These are phyloP conservation scores for Phoronis australis DNA, from an alignment of 2,888 invertebrate genomes.

Conservation along the genomic window DNA sequence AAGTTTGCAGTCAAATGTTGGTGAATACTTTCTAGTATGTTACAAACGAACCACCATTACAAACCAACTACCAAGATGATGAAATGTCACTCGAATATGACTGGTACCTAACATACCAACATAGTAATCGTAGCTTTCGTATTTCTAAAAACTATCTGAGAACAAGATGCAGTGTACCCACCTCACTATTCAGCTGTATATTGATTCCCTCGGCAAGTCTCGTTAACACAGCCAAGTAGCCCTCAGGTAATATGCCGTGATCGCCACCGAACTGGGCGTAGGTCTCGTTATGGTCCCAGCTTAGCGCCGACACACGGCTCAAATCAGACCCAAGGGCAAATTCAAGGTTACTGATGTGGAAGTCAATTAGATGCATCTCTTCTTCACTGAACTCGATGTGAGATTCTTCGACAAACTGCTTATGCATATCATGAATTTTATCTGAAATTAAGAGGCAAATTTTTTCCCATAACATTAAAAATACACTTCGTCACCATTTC, in stretches of 20 bases:
- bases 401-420: slow-evolving; percentile 45
- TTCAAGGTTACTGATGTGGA: slow-evolving; percentile 55
- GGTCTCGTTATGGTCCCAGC: slow-evolving; percentile 57
- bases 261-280: slow-evolving; percentile 55
- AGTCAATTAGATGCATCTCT: slow-evolving; percentile 51
- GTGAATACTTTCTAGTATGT: no score
- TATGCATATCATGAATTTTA: slow-evolving; percentile 46
- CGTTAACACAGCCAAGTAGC: slow-evolving; percentile 42
- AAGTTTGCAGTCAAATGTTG: no score
- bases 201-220: slow-evolving; percentile 48
- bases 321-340: slow-evolving; percentile 54
- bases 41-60: no score
- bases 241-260: slow-evolving; percentile 50
- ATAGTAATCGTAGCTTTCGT: no score
- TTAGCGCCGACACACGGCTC: slow-evolving; percentile 46
- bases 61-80: no score
- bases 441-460: no score
- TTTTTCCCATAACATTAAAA: no score
- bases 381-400: slow-evolving; percentile 43
- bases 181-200: slow-evolving; percentile 41
- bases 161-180: slow-evolving; percentile 19
- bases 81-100: no score
- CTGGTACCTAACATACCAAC: no score
- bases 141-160: no score
- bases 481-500: no score